A percentile compares a stretch with the other conserved stretches of the same genome.
These are phyloP conservation scores for Syritta pipiens DNA, from an alignment of 2,888 invertebrate species.

Conservation along the genomic window DNA sequence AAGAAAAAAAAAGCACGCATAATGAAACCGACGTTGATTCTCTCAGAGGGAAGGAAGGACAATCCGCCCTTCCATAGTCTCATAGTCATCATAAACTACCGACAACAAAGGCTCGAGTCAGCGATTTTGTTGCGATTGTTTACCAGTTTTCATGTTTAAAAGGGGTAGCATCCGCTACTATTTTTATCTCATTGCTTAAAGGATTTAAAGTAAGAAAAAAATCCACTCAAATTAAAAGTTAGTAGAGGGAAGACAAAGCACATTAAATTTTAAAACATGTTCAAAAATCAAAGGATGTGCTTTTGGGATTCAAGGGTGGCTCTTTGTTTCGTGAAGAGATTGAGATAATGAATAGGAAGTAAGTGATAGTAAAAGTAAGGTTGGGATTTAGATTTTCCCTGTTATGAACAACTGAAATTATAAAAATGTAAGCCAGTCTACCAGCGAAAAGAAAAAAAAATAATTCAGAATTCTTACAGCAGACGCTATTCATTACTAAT, in stretches of 20 bases:
- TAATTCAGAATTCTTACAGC: no score
- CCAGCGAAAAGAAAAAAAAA: no score
- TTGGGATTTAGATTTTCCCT: no score
- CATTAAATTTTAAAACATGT: not conserved
- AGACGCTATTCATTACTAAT: no score
- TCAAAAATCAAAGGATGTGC: not conserved
- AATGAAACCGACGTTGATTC: conserved; percentile 42
- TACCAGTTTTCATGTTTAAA: conserved; percentile 33
- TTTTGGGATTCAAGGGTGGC: no score
- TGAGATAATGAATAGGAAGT: no score
- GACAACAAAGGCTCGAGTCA: conserved; percentile 31
- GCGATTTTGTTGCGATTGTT: conserved; percentile 34
- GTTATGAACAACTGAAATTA: no score
- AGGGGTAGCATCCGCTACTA: conserved; percentile 25
- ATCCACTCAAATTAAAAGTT: conserved; percentile 14
- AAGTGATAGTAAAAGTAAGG: no score
- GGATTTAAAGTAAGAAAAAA: conserved; percentile 13
- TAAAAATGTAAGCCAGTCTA: no score
- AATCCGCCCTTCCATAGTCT: conserved; percentile 16
- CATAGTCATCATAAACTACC: conserved; percentile 18
- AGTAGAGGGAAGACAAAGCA: not conserved
- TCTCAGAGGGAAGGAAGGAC: conserved; percentile 48
- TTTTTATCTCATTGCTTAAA: conserved; percentile 26
- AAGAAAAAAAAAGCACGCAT: conserved; percentile 23
- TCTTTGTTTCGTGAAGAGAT: no score